A percentile compares a stretch with the other conserved stretches of the same genome.
Evolutionary conservation across 2,888 invertebrate genomes (phyloP).

Genomic region (Criorhina ranunculi): DNA sequence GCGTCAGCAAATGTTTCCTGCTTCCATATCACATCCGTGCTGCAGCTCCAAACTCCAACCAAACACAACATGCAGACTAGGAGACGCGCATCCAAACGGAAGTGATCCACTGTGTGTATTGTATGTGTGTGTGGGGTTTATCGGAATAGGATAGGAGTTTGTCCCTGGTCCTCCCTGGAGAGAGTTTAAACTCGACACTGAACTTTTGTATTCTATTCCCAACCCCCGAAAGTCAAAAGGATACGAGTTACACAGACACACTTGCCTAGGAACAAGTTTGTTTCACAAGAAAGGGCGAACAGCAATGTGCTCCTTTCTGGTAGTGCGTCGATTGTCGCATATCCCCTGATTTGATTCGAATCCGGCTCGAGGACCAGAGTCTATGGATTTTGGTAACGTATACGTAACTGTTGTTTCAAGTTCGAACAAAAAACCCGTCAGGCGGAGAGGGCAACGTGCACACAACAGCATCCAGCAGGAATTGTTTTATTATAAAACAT

Average conservation of each 20-base stretch:
- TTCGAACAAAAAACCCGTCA: constrained; percentile 14
- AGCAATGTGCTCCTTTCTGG: background rate
- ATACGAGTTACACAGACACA: background rate
- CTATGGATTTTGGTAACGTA: constrained; percentile 5
- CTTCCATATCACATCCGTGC: constrained; percentile 66
- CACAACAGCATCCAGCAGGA: background rate
- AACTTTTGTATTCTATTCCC: constrained; percentile 38
- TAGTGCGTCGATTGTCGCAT: constrained; percentile 50
- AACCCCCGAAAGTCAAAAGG: constrained; percentile 34
- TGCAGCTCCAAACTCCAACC: constrained; percentile 3
- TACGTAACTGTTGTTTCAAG: constrained; percentile 13
- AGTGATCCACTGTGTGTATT: constrained; percentile 43
- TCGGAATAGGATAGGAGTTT: constrained; percentile 12
- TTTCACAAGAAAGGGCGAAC: background rate
- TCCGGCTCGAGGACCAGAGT: constrained; percentile 42
- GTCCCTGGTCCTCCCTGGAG: constrained; percentile 24
- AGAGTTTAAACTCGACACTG: constrained; percentile 49
- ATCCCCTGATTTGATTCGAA: constrained; percentile 50
- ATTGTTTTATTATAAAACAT: constrained; percentile 67
- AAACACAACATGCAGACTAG: constrained; percentile 40
- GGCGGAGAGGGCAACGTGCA: background rate
- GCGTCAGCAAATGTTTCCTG: constrained; percentile 76
- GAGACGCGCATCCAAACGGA: constrained; percentile 58
- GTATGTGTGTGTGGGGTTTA: constrained; percentile 19
- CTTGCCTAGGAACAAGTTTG: constrained; percentile 14